Percentiles rank a stretch among this genome's conserved stretches.
These are phyloP conservation scores for fruit fly (Drosophila melanogaster) DNA, from an alignment of 1,140 invertebrate species.

Conservation along the genomic window Release_6_plus_ISO1_MT NT_037436.4:15167001-15167500, in stretches of 20 bases:
- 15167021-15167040: constrained; percentile 34
- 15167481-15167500: too few relatives aligned
- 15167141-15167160: constrained; percentile 74
- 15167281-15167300: too few relatives aligned
- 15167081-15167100: constrained; percentile 27
- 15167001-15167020: constrained; percentile 23
- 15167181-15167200: constrained; percentile 12
- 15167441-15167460: too few relatives aligned
- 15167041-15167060: background rate
- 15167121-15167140: constrained; percentile 70
- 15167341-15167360: too few relatives aligned
- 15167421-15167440: too few relatives aligned
- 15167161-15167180: constrained; percentile 72
- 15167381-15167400: too few relatives aligned
- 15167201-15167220: constrained; percentile 19
- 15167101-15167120: constrained; percentile 47
- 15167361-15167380: too few relatives aligned
- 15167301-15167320: too few relatives aligned
- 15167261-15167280: too few relatives aligned
- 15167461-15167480: too few relatives aligned
- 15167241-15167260: background rate
- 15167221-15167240: background rate
- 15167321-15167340: too few relatives aligned
- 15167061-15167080: background rate
- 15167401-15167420: too few relatives aligned